Conservation (phyloP, 2,113 vertebrate genomes). For the Platichthys stellatus region DNA sequence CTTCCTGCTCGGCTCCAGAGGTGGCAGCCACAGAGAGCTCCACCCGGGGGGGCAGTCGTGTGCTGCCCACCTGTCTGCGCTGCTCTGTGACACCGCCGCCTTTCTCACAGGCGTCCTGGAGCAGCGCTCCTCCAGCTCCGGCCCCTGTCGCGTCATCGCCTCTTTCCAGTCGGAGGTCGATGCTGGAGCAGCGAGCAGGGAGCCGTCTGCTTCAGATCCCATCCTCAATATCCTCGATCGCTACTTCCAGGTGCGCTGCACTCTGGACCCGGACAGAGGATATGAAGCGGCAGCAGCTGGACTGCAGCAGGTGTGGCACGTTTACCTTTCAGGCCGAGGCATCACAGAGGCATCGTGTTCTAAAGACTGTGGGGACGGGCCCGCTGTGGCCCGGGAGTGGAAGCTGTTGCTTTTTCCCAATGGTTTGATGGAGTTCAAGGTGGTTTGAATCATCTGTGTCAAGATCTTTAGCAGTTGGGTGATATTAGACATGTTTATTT, state of each 20-base stretch:
- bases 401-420: conserved; percentile 59
- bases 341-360: conserved; percentile 8
- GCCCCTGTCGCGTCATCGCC: conserved; percentile 73
- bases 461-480: not conserved
- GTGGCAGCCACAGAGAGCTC: conserved; percentile 13
- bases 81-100: conserved; percentile 77
- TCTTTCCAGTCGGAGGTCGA: conserved; percentile 67
- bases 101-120: conserved; percentile 71
- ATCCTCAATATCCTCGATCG: conserved; percentile 76
- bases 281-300: conserved; percentile 49
- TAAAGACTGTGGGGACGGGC: conserved; percentile 3
- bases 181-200: not conserved
- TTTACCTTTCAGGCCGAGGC: conserved; percentile 74
- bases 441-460: conserved; percentile 26
- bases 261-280: conserved; percentile 60
- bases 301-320: conserved; percentile 67
- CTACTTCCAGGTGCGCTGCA: conserved; percentile 78
- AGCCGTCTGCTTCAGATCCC: conserved; percentile 47
- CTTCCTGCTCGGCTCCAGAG: conserved; percentile 52
- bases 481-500: not conserved
- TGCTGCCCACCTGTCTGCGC: conserved; percentile 71
- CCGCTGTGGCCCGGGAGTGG: conserved; percentile 61
- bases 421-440: conserved; percentile 76
- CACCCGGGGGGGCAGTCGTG: conserved; percentile 52
- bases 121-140: conserved; percentile 1